Evolutionary conservation across 2,797 vertebrate species (phyloP).

Genomic region (Smutsia gigantea): DNA sequence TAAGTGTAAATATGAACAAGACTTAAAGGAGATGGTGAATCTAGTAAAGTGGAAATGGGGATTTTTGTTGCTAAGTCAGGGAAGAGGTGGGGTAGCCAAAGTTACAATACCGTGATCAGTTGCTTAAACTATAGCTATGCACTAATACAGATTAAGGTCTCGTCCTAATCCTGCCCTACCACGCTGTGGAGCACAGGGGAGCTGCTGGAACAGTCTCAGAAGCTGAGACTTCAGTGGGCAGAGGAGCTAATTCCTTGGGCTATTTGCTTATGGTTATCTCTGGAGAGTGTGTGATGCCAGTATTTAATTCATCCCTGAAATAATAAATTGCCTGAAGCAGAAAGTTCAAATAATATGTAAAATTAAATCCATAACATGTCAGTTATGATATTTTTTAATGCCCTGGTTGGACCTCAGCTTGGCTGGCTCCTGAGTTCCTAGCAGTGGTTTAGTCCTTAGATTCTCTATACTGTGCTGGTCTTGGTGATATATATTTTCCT

Average conservation of each 20-base stretch:
- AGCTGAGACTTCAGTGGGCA: neutral
- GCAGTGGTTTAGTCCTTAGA: neutral
- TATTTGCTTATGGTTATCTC: neutral
- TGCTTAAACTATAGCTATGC: neutral
- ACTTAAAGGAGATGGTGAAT: neutral
- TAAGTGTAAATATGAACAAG: neutral
- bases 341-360: neutral
- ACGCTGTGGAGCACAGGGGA: neutral
- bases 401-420: neutral
- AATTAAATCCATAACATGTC: neutral
- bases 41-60: neutral
- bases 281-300: neutral
- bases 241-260: fast-evolving
- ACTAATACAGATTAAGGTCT: neutral
- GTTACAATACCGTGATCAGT: neutral
- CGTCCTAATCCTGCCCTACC: neutral
- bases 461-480: neutral
- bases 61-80: neutral
- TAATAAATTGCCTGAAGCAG: neutral
- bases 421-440: neutral
- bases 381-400: neutral
- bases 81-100: neutral
- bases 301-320: neutral
- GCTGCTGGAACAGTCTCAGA: neutral
- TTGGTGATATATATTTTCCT: neutral